A percentile compares a stretch with the other conserved stretches of the same genome.
Evolutionary conservation across 2,797 vertebrate genomes (phyloP).

Genomic region (Manis crassicaudata): DNA sequence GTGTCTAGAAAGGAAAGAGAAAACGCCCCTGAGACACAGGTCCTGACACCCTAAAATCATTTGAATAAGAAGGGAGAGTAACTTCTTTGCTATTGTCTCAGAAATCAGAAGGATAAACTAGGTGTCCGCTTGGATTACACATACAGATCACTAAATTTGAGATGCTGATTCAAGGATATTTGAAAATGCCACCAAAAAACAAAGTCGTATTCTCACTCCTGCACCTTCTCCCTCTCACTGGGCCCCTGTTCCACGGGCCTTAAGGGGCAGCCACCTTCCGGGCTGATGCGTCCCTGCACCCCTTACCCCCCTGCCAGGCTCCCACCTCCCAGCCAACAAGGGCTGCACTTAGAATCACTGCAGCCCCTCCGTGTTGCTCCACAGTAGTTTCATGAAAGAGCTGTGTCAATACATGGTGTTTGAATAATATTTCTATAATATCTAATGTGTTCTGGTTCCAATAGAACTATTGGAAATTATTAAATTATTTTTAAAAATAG

Average conservation of each 20-base stretch:
- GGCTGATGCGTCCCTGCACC: accelerated
- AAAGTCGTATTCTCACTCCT: accelerated
- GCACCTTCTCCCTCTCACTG: accelerated
- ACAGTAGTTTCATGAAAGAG: neutral
- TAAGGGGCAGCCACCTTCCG: accelerated
- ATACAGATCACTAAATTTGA: neutral
- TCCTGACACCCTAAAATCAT: neutral
- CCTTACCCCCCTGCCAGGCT: neutral
- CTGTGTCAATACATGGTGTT: neutral
- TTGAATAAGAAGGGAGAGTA: neutral
- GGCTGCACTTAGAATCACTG: neutral
- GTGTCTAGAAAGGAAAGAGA: neutral
- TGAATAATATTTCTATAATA: neutral
- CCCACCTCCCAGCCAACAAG: accelerated
- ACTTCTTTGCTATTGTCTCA: neutral
- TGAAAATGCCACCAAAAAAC: neutral
- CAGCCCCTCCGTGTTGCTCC: neutral
- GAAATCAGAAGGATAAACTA: neutral
- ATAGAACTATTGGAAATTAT: neutral
- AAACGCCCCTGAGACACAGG: neutral
- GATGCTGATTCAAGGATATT: too few relatives aligned
- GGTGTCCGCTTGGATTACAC: neutral
- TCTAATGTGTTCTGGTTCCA: neutral
- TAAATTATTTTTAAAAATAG: neutral
- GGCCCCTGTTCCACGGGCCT: accelerated